These are phyloP conservation scores for Melanotaenia trifasciata DNA, from an alignment of 2,797 vertebrate genomes.

Conservation along the genomic window DNA sequence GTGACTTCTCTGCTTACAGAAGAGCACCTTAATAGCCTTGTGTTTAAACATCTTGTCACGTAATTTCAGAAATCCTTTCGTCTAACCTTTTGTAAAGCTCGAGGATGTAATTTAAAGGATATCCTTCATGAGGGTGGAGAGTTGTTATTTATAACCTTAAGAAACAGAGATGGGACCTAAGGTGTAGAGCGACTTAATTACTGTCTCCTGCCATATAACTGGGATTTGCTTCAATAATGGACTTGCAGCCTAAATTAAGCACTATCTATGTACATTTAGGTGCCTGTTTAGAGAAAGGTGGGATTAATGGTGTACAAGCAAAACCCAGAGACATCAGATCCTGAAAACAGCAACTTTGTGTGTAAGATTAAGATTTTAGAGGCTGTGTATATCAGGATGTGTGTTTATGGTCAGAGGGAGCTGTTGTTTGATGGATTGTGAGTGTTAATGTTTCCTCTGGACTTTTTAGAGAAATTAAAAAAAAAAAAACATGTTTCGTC, in stretches of 20 bases:
- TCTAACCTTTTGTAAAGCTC: slow-evolving; percentile 66
- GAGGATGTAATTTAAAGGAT: slow-evolving; percentile 71
- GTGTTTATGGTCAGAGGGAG: slow-evolving; percentile 26
- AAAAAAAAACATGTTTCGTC: slow-evolving; percentile 36
- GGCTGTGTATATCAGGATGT: slow-evolving; percentile 4
- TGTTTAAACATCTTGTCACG: slow-evolving; percentile 65
- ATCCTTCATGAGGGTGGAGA: slow-evolving; percentile 65
- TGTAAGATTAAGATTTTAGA: slow-evolving; percentile 14
- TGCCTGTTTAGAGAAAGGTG: slow-evolving; percentile 75
- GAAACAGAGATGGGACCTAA: slow-evolving; percentile 69
- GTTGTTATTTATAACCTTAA: slow-evolving; percentile 75
- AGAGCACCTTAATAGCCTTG: slow-evolving; percentile 37
- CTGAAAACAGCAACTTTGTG: slow-evolving; percentile 52
- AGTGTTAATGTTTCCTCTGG: slow-evolving; percentile 30
- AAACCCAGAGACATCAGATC: slow-evolving; percentile 58
- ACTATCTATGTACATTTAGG: slow-evolving; percentile 81
- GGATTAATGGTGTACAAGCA: slow-evolving; percentile 71
- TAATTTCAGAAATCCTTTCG: slow-evolving; percentile 65
- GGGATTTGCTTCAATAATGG: slow-evolving; percentile 80
- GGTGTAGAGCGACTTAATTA: slow-evolving; percentile 82
- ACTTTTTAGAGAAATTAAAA: slow-evolving; percentile 42
- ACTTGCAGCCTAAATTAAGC: slow-evolving; percentile 84
- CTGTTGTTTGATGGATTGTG: slow-evolving; percentile 60
- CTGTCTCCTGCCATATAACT: slow-evolving; percentile 80
- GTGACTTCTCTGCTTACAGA: slow-evolving; percentile 36